These are phyloP conservation scores for Grus americana DNA, from an alignment of 2,113 vertebrate genomes.

Conservation along the genomic window DNA sequence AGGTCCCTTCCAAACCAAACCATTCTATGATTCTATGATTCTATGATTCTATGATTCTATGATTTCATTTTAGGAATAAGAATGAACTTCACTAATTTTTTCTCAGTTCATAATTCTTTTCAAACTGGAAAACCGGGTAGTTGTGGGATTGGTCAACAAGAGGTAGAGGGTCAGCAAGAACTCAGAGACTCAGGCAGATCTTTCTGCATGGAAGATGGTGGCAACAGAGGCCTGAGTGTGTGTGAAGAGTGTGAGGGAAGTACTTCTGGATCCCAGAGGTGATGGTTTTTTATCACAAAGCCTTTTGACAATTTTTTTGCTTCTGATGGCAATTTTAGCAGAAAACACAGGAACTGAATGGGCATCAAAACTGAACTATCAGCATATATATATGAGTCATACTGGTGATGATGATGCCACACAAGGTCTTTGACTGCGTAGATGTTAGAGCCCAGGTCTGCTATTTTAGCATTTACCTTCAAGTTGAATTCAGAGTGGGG, in stretches of 20 bases:
- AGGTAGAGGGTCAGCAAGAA: accelerated
- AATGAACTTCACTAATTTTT: neutral
- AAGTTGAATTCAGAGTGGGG: neutral
- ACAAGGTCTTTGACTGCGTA: neutral
- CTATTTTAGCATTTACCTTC: neutral
- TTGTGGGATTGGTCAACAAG: neutral
- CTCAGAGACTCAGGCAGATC: neutral
- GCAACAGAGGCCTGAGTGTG: neutral
- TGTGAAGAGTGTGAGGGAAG: neutral
- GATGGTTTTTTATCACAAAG: neutral
- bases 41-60: neutral
- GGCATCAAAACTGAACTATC: neutral
- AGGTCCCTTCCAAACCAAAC: too few relatives aligned
- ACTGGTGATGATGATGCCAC: neutral
- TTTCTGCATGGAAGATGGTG: neutral
- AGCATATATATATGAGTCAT: neutral
- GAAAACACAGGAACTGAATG: neutral
- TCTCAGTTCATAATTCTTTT: neutral
- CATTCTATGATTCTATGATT: too few relatives aligned
- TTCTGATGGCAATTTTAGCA: neutral
- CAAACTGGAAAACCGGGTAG: neutral
- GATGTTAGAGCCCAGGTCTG: neutral
- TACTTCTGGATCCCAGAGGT: neutral
- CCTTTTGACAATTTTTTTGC: neutral
- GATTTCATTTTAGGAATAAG: neutral